Evolutionary conservation across 2,888 invertebrate species (phyloP).

Genomic region (Dinocampus coccinellae): DNA sequence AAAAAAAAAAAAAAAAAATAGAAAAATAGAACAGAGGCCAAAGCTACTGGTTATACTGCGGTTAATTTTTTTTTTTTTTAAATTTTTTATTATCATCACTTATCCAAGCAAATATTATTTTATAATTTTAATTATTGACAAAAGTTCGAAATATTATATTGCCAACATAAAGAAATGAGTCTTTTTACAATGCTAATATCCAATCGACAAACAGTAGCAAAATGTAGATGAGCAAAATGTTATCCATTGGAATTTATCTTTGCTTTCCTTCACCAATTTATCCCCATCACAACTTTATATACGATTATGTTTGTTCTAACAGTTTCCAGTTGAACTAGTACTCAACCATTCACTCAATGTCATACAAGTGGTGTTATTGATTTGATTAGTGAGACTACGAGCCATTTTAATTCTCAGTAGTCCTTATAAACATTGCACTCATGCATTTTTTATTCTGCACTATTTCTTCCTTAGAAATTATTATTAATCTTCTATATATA

Average conservation of each 20-base stretch:
- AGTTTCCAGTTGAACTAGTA: constrained; percentile 33
- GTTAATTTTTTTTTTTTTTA: too few relatives aligned
- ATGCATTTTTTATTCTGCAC: background rate
- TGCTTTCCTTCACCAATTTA: constrained; percentile 5
- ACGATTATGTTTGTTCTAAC: constrained; percentile 33
- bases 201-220: background rate
- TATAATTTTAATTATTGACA: constrained; percentile 65
- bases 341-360: constrained; percentile 19
- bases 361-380: constrained; percentile 30
- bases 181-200: too few relatives aligned
- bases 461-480: background rate
- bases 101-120: constrained; percentile 67
- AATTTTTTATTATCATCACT: constrained; percentile 60
- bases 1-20: background rate
- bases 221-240: background rate
- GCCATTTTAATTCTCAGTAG: constrained; percentile 34
- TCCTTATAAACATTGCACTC: background rate
- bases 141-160: constrained; percentile 29
- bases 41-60: constrained; percentile 47
- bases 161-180: background rate
- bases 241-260: background rate
- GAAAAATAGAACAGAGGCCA: constrained; percentile 26
- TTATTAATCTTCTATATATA: background rate
- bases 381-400: constrained; percentile 37
- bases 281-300: constrained; percentile 29